Base-by-base conservation (phyloP, 2,797 vertebrate species). In the Holocentrus rufus region DNA sequence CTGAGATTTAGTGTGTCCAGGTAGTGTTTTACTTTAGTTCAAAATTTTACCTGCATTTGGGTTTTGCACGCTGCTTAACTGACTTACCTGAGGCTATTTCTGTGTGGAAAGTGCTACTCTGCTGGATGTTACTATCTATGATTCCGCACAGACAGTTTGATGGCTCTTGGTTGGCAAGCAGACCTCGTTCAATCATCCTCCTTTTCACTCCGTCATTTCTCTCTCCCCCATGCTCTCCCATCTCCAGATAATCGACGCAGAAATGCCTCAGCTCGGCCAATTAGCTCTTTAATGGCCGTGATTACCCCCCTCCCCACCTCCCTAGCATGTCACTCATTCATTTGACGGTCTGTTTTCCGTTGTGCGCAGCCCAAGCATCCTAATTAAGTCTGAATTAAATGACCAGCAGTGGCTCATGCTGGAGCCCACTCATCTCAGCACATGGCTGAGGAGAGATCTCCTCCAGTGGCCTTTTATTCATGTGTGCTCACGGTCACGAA, bases 361-460 rank as follows among this genome's bases (percentile, higher is more conserved):
- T 81, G 79, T 68, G 86, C 79, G 79, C 65, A 75, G 80, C 76
- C 80, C 55, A 55, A 85, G 81, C 78, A 74, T 85, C 76, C 82
- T 87, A 87, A 91, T 92, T 89, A 90, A 84, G 63, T 50, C 71
- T 70, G 75, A 82, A 89, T 86, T 85, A 88, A 89, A 89, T 88
- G 88, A 83, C 88, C 88, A 79, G 77, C 72, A 54, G 81, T 73
- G 65, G 74, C 72, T 84, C 64, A 18, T 54, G 66, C 83, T 82
- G 72, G 62, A 86, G 80, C 58, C 80, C 82, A 69, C 82, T 79
- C 74, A 74, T 65, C 75, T 54, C 77, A 68, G 76, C 89, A 83
- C 67, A 44, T 80, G 72, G 68, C 69, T 56, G 30, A 75, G 56
- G 47, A 74, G 55, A 80, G 75, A 71, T 20, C 57, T 36, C 63